Base-by-base conservation (phyloP, 2,113 vertebrate genomes). In the Corythoichthys intestinalis region DNA sequence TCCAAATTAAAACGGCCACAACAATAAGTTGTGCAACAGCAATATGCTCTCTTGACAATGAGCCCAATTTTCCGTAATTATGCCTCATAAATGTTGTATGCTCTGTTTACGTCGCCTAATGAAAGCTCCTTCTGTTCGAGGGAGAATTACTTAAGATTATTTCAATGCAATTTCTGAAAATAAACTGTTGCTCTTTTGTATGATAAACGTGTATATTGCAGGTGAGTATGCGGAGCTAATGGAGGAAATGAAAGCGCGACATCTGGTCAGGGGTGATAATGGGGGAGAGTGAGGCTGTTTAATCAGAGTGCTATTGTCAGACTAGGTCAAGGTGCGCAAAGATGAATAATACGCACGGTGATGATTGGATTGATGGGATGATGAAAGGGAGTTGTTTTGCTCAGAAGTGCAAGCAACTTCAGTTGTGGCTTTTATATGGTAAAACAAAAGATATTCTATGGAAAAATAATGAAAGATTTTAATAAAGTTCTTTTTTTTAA, bases 301-400 rank as follows among this genome's bases (percentile, higher is more conserved):
- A 77, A 84, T 86, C 79, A 85, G 54, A 39, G 8, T 4, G 38
- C 72, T 73, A 71, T 83, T 86, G 79, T 80, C 38, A 65, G 60
- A 38, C 70, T 61, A 71, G 70, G 74, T 72, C 65, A 70, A 79
- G 70, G 70, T 78, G 70, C 17, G 49, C 72, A n/a, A 4, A 64
- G 56, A 61, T 75, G 60, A 74, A 73, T 54, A 48, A 62, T 57
- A 64, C 49, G 53, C 49, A 44, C 34, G 57, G 28, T 57, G 67
- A 48, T 60, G 41, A 54, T 69, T 66, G 46, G 28, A 63, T 49
- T 61, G 1, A 35, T 47, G 39, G n/a, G 20, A 56, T 9, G 4
- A 20, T 53, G 17, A 53, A 20, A n/a, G n/a, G 6, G 49, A 13
- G 10, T 48, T 48, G n/a, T 54, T 54, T 54, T 54, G 52, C 20